These are phyloP conservation scores for Villa cingulata DNA, from an alignment of 2,888 invertebrate species.

Conservation along the genomic window DNA sequence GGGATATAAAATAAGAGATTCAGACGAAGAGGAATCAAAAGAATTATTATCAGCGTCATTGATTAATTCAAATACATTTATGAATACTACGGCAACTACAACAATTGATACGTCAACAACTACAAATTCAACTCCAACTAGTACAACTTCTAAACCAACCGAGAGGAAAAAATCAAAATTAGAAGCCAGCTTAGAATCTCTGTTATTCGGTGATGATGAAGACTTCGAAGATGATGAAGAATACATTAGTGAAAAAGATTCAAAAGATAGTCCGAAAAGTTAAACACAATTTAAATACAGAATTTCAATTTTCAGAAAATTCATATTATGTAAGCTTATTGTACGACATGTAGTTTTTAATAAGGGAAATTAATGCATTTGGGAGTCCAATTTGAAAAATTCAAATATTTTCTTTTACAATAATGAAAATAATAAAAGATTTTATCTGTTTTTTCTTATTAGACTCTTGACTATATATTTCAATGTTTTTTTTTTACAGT, in stretches of 20 bases:
- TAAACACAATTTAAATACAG: no score
- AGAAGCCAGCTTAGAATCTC: conserved; percentile 31
- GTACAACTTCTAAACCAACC: conserved; percentile 15
- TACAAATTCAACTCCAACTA: neutral
- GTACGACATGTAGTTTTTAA: no score
- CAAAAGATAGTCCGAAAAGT: no score
- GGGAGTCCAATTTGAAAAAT: conserved; percentile 35
- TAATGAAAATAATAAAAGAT: neutral
- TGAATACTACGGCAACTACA: conserved; percentile 4
- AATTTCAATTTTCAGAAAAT: no score
- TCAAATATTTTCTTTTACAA: neutral
- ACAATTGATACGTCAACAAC: neutral
- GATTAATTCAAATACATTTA: conserved; percentile 10
- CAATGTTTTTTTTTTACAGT: neutral
- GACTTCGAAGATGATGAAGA: conserved; percentile 14
- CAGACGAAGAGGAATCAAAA: conserved; percentile 11
- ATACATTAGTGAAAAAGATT: no score
- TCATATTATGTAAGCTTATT: no score
- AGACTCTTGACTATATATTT: conserved; percentile 33
- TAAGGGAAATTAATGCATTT: conserved; percentile 23
- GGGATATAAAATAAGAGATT: conserved; percentile 23
- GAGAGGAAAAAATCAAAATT: conserved; percentile 27
- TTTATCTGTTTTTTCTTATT: conserved; percentile 26
- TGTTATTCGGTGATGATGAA: conserved; percentile 32
- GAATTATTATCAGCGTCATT: conserved; percentile 5